Base-by-base conservation (phyloP, 2,797 vertebrate genomes). In the Molossus alvarezi region DNA sequence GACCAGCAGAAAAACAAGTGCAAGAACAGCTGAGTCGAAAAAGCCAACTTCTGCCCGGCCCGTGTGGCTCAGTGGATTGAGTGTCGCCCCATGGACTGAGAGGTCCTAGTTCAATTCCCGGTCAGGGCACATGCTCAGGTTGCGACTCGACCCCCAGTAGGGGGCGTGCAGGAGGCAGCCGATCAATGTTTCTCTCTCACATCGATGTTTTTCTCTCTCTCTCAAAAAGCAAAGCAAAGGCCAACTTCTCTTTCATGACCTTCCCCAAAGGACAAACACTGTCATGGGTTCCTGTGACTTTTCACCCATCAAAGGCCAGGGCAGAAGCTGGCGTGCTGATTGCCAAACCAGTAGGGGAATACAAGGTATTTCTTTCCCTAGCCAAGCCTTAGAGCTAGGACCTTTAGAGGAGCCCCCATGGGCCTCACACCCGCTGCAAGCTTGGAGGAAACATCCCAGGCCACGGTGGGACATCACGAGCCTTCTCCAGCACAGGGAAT, bases 181-280 rank as follows among this genome's bases (percentile, higher is more conserved):
- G 41, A 45, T 45, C 41, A 45, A 45, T 45, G 41, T 45, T 5
- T 45, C 41, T 45, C 41, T 45, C 41, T 45, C 41, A 45, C 41
- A 45, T 45, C 41, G 41, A 45, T 45, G 41, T 45, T 45, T 45
- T 6, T 45, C 41, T 45, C 41, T 45, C 41, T 45, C 41, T 45
- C 41, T 45, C 41, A 5, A 45, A 45, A 45, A 45, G 6, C 41
- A 45, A 45, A 55, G 53, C 23, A 80, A 75, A 83, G 4, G 48
- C 33, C 81, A 94, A 72, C 51, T 94, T 85, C 51, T 88, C 58
- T n/a, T 82, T 67, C 25, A 11, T 14, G 41, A 82, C 51, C 11
- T 76, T 72, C 41, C 37, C 29, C 17, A 75, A 90, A 88, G 73
- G 37, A 89, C 33, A 80, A 62, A 57, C 15, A 69, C 3, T 51